Evolutionary conservation across 2,113 vertebrate genomes (phyloP), one percentile per base, ranked within the genome.

Genomic region (Zingel zingel): DNA sequence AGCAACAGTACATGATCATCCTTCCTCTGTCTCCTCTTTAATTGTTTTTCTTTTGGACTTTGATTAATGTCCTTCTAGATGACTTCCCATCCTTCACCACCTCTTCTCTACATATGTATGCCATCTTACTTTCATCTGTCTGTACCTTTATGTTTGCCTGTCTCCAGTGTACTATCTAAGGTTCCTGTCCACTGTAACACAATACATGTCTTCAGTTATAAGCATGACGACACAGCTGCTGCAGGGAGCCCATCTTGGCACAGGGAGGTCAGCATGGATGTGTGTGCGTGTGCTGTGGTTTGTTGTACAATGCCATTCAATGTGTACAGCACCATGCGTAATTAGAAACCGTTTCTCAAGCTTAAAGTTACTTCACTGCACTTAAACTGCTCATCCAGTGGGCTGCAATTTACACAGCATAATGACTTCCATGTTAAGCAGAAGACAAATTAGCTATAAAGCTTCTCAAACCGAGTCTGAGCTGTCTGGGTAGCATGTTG

Each of bases 121-220:
- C 25, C 6, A 62, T 63, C 19, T 25, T 66, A 69, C 6, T 27
- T 57, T 50, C 8, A 74, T 59, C 30, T 30, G 21, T 53, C 11
- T 43, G 39, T 43, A 43, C 33, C 36, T 69, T 21, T 39, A 14
- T 58, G 14, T 63, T 68, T 59, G 15, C 18, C 63, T 0, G 3
- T 75, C 64, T 9, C 43, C 6, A 1, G n/a, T 25, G 33, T 47
- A 4, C 30, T 39, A 47, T n/a, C 30, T 14, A 3, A 25, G 33
- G 51, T 73, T 71, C 39, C 59, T 51, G 59, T 59, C 48, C 58
- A 53, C 71, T 10, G n/a, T 61, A 73, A 72, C 19, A 14, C 53
- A 68, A 77, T 67, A 63, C 78, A 80, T 43, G 36, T 64, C 18
- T 77, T 71, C 51, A 63, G 33, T 74, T 63, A 57, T 4, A 61